Conservation (phyloP, 2,113 vertebrate genomes). For the Microcebus ravelobensis region DNA sequence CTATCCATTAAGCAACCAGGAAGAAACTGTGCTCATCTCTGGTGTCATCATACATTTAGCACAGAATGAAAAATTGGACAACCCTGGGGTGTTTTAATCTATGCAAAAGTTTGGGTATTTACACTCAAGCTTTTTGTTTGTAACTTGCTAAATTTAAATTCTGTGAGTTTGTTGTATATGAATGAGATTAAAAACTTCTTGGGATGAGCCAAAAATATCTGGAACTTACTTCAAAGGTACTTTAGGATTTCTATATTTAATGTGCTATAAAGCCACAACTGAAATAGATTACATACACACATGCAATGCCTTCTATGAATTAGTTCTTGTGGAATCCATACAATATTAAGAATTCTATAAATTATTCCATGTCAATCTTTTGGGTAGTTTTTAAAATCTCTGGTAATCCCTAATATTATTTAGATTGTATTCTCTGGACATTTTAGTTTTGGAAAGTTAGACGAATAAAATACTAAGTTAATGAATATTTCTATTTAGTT, state of each 20-base stretch:
- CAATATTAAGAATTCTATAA: background rate
- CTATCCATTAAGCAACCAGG: background rate
- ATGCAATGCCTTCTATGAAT: background rate
- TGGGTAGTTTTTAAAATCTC: background rate
- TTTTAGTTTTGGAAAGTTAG: slow-evolving; percentile 26
- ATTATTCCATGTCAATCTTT: background rate
- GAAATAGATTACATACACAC: background rate
- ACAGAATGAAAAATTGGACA: background rate
- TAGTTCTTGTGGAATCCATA: background rate
- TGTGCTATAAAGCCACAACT: background rate
- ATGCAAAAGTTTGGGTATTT: background rate
- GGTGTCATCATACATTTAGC: background rate
- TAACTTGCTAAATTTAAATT: slow-evolving; percentile 23
- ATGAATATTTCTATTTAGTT: slow-evolving; percentile 12
- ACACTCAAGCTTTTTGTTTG: background rate
- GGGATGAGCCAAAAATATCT: background rate
- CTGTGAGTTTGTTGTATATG: background rate
- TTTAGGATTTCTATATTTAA: background rate
- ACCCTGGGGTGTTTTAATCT: background rate
- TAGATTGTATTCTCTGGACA: background rate
- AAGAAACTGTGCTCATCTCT: background rate
- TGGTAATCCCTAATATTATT: background rate
- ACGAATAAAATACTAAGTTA: background rate
- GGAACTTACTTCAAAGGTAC: background rate
- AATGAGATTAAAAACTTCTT: background rate